These are phyloP conservation scores for Neodiprion pinetum DNA, from an alignment of 1,140 invertebrate genomes.

Conservation along the genomic window DNA sequence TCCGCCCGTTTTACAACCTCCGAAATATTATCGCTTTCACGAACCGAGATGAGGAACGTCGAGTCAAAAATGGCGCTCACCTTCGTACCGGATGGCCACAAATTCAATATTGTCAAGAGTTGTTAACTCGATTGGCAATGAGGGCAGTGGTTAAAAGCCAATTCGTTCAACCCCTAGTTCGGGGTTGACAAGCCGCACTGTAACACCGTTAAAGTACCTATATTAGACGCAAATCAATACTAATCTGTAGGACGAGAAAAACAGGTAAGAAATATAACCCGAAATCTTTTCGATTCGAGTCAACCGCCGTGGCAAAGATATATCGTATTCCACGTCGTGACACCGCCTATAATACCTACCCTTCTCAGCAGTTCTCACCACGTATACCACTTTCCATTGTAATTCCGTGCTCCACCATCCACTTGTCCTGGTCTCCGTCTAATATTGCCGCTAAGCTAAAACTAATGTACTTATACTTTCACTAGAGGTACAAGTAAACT, in stretches of 20 bases:
- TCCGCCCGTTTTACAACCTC: too few relatives aligned
- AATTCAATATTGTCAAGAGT: too few relatives aligned
- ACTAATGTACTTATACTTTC: neutral
- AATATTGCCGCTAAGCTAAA: constrained; percentile 1
- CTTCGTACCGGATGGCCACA: too few relatives aligned
- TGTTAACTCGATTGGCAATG: too few relatives aligned
- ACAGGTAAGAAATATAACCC: constrained; percentile 54
- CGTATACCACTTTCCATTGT: constrained; percentile 54
- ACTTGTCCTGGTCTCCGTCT: neutral
- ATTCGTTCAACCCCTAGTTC: too few relatives aligned
- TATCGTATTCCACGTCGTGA: constrained; percentile 47
- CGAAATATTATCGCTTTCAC: too few relatives aligned
- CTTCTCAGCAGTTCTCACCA: constrained; percentile 34
- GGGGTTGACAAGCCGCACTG: too few relatives aligned
- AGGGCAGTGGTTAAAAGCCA: too few relatives aligned
- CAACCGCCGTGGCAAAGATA: constrained; percentile 47
- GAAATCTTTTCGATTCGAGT: constrained; percentile 45
- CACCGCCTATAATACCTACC: constrained; percentile 25
- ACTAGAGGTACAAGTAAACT: neutral
- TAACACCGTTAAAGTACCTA: too few relatives aligned
- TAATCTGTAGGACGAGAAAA: constrained; percentile 46
- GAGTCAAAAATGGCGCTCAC: too few relatives aligned
- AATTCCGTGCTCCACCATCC: constrained; percentile 43
- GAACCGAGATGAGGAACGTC: too few relatives aligned
- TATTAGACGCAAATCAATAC: constrained; percentile 40